Conservation (phyloP, 2,797 vertebrate genomes). For the Petrocephalus schoutedeni region DNA sequence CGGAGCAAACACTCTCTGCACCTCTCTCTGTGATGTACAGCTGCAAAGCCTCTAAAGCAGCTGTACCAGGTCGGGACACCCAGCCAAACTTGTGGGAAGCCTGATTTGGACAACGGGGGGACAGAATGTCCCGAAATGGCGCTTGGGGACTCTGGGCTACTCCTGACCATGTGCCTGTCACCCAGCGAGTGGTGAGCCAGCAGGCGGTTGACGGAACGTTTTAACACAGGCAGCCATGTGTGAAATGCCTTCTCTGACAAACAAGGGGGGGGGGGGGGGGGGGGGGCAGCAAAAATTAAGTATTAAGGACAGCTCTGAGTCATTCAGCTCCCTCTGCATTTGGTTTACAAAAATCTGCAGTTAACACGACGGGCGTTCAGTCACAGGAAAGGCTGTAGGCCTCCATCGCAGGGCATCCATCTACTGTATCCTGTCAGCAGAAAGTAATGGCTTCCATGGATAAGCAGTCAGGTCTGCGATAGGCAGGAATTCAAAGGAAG, state of each 20-base stretch:
- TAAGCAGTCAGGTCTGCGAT: background rate
- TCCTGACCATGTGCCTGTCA: background rate
- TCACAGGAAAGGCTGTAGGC: background rate
- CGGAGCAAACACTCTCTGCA: background rate
- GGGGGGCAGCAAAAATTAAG: background rate
- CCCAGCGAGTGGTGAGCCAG: background rate
- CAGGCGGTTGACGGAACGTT: conserved; percentile 36
- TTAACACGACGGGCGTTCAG: background rate
- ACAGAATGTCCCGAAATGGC: background rate
- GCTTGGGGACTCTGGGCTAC: background rate
- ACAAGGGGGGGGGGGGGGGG: conserved; percentile 43
- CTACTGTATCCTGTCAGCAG: background rate
- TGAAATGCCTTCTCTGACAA: conserved; percentile 61
- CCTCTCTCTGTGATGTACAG: background rate
- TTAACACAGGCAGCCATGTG: conserved; percentile 53
- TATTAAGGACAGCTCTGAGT: background rate
- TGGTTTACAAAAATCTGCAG: conserved; percentile 13
- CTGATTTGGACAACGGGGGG: conserved; percentile 3
- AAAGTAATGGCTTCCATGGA: background rate
- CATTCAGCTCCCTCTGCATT: background rate
- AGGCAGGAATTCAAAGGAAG: background rate
- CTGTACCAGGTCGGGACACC: background rate
- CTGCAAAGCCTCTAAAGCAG: background rate
- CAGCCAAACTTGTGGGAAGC: background rate
- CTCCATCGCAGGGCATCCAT: background rate